phyloP scores from a whole-genome alignment of 1,140 invertebrate species.

The Phymastichus coffea region DNA sequence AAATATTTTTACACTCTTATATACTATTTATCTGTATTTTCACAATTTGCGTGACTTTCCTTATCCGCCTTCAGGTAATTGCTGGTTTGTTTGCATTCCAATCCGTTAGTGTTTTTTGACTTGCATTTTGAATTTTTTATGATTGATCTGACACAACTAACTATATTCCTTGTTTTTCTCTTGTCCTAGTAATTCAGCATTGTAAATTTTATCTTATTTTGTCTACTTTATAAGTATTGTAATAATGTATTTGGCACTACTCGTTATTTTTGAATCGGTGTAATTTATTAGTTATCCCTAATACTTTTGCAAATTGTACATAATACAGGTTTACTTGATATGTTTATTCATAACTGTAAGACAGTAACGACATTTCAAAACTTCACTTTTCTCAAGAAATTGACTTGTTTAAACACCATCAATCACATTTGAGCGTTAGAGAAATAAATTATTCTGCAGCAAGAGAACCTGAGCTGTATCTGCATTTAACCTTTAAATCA shows the following conservation, averaged over 20 bases:
- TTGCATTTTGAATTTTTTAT: slow-evolving; percentile 27
- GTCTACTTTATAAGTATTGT: not conserved
- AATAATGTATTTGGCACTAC: too few species aligned
- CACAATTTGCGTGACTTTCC: slow-evolving; percentile 18
- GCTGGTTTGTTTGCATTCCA: slow-evolving; percentile 26
- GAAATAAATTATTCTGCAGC: not conserved
- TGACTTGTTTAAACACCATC: slow-evolving; percentile 3
- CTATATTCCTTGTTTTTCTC: not conserved
- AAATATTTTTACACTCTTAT: slow-evolving; percentile 13
- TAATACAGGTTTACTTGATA: too few species aligned
- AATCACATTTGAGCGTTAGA: slow-evolving; percentile 3
- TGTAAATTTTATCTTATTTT: slow-evolving; percentile 3
- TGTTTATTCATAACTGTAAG: too few species aligned
- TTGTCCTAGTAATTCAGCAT: slow-evolving; percentile 14
- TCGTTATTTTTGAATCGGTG: too few species aligned
- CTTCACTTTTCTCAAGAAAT: not conserved
- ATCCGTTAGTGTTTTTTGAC: slow-evolving; percentile 18
- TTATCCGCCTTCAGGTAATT: slow-evolving; percentile 19
- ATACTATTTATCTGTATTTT: slow-evolving; percentile 9
- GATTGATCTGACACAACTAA: slow-evolving; percentile 15
- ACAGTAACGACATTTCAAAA: not conserved
- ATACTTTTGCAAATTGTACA: too few species aligned
- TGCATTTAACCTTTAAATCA: not conserved
- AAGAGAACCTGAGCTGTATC: not conserved
- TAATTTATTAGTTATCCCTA: too few species aligned